Base-by-base conservation (phyloP, 2,888 invertebrate species). In the Rhabditoides inermis region DNA sequence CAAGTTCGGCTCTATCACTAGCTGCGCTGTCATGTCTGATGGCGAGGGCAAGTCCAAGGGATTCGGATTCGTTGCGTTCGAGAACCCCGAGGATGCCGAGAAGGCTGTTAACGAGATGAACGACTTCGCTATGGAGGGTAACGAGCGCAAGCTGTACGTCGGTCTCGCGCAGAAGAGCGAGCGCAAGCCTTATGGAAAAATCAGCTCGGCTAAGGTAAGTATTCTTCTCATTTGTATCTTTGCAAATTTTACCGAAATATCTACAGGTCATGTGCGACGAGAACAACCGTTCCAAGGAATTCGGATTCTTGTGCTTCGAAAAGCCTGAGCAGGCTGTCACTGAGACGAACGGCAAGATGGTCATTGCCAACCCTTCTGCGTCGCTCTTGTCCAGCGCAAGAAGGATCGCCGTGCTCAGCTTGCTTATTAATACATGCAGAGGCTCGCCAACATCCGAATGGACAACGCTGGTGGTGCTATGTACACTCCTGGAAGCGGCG, bases 31-130 rank as follows among this genome's bases (percentile, higher is more conserved):
- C 26, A 70, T 68, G 69, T 56, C 46, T 22, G 71, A 73, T 48
- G 26, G 7, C 10, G 63, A 66, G 6, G 72, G 70, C 49, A 70
- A 70, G 46, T 59, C 66, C 20, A 88, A 90, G 78, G 95, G 98
- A 28, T 99, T 98, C 80, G 98, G 98, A 28, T 98, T 99, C 82
- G 95, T 98, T 51, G 92, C 92, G 40, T 99, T 88, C 81, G 91
- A 94, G 79, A 89, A 89, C 75, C 88, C 94, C 25, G 94, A 94
- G 79, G 86, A 86, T 60, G 95, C 95, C 53, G 92, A 92, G 77
- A 85, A 85, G 72, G n/a, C n/a, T n/a, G n/a, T n/a, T n/a, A n/a
- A n/a, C n/a, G n/a, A n/a, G n/a, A n/a, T n/a, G n/a, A n/a, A n/a
- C n/a, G n/a, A n/a, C n/a, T n/a, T n/a, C n/a, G n/a, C n/a, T n/a